phyloP scores from a whole-genome alignment of 64 coral and sea anemone genomes.

The Dendronephthya gigantea region DNA sequence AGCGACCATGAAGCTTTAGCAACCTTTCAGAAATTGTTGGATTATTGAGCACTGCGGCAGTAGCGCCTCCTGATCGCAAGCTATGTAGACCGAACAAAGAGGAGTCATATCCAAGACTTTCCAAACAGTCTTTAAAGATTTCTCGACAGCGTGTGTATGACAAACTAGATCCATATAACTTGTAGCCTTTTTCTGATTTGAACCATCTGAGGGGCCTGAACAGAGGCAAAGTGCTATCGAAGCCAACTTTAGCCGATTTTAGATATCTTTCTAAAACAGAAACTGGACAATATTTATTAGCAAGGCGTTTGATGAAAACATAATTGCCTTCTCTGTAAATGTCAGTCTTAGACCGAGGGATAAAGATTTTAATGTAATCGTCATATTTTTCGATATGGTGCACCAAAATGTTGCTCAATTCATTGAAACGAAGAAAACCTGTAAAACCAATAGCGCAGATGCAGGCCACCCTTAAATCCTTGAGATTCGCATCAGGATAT shows the following conservation, averaged over 20 bases:
- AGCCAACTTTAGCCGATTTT: neutral
- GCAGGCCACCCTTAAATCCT: slow-evolving; percentile 37
- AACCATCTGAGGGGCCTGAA: neutral
- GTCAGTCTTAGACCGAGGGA: slow-evolving; percentile 21
- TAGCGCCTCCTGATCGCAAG: neutral
- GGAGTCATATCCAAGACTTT: neutral
- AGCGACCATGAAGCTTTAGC: neutral
- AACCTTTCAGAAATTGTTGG: neutral
- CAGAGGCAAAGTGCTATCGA: neutral
- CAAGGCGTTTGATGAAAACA: slow-evolving; percentile 16
- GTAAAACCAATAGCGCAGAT: slow-evolving; percentile 15
- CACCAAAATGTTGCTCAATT: slow-evolving; percentile 20
- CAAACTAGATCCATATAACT: neutral
- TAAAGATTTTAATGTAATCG: too few species aligned
- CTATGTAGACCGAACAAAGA: neutral
- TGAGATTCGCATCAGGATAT: neutral
- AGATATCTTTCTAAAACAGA: slow-evolving; percentile 32
- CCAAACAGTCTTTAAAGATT: neutral
- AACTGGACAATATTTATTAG: slow-evolving; percentile 46
- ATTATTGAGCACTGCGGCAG: neutral
- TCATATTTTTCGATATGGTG: slow-evolving; percentile 34
- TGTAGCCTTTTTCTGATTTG: neutral
- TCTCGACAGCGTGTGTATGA: neutral
- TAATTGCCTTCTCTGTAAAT: slow-evolving; percentile 39
- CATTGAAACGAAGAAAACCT: slow-evolving; percentile 36